phyloP scores from a whole-genome alignment of 2,113 vertebrate genomes.

The Vidua chalybeata region DNA sequence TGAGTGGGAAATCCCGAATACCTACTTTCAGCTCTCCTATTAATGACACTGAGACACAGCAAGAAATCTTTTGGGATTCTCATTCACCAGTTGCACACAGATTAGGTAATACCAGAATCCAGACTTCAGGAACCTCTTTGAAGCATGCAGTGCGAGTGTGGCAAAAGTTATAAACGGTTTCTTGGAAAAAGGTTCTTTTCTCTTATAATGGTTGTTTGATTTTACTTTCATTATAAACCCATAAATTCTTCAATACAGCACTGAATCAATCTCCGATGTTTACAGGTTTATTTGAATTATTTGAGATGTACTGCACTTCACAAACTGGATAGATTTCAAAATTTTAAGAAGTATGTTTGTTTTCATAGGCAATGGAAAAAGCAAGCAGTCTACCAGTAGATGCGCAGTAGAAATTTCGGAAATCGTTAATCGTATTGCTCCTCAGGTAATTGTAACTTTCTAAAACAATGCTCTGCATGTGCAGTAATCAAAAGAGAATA shows the following conservation, averaged over 20 bases:
- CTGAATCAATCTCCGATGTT: background rate
- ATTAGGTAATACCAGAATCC: conserved; percentile 66
- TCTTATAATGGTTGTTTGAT: background rate
- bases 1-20: conserved; percentile 59
- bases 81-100: conserved; percentile 75
- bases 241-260: background rate
- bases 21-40: conserved; percentile 75
- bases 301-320: background rate
- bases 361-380: conserved; percentile 65
- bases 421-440: conserved; percentile 91
- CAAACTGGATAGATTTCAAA: background rate
- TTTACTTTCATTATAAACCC: background rate
- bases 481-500: background rate
- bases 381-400: conserved; percentile 38
- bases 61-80: conserved; percentile 84
- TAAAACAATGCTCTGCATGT: background rate
- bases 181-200: background rate
- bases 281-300: background rate
- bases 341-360: conserved; percentile 5
- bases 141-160: background rate
- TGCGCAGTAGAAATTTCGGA: conserved; percentile 88
- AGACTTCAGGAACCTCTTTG: background rate
- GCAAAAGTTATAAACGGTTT: background rate
- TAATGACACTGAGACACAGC: conserved; percentile 76
- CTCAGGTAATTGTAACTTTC: conserved; percentile 80